Conservation (phyloP, 2,888 invertebrate species). For the Leptopilina drosophilae region DNA sequence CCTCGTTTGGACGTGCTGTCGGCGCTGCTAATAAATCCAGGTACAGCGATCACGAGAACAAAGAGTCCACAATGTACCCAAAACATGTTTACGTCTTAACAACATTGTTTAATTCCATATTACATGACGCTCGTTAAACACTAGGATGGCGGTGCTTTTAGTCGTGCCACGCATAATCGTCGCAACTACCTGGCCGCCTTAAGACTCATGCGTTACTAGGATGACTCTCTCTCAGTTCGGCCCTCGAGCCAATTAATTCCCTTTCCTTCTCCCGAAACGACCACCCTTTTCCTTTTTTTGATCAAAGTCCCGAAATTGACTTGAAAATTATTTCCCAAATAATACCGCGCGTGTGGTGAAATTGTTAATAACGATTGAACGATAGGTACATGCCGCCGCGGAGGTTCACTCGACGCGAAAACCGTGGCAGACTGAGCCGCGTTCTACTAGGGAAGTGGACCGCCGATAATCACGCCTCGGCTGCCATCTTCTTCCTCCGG, state of each 20-base stretch:
- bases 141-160: constrained; percentile 63
- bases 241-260: neutral
- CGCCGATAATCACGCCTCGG: constrained; percentile 72
- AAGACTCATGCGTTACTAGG: constrained; percentile 61
- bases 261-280: too few species aligned
- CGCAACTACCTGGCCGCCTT: constrained; percentile 68
- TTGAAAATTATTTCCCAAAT: too few species aligned
- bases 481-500: constrained; percentile 76
- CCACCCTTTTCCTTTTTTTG: too few species aligned
- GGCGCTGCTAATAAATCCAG: constrained; percentile 75
- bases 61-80: constrained; percentile 76
- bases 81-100: constrained; percentile 77
- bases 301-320: too few species aligned
- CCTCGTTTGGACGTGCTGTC: constrained; percentile 75
- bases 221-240: constrained; percentile 42
- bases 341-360: too few species aligned
- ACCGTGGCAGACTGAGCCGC: constrained; percentile 57
- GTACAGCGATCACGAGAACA: constrained; percentile 76
- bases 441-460: constrained; percentile 52
- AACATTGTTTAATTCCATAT: constrained; percentile 77
- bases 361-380: too few species aligned
- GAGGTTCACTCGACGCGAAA: constrained; percentile 58
- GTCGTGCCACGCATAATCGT: constrained; percentile 70
- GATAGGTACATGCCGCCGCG: constrained; percentile 49
- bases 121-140: constrained; percentile 73